A percentile compares a stretch with the other conserved stretches of the same genome.
These are phyloP conservation scores for Echeneis naucrates DNA, from an alignment of 2,797 vertebrate genomes.

Conservation along the genomic window DNA sequence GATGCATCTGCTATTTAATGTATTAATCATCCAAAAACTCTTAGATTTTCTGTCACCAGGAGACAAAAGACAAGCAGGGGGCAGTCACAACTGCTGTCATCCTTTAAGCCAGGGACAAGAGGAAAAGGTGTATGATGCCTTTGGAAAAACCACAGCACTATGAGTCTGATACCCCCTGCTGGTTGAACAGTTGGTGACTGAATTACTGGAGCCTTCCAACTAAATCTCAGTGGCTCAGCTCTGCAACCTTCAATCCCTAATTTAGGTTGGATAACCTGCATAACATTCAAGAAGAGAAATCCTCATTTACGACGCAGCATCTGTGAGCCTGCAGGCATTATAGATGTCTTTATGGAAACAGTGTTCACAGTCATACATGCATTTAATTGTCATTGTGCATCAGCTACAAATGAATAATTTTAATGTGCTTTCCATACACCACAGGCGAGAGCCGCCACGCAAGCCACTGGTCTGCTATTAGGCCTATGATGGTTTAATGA, in stretches of 20 bases:
- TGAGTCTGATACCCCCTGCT: constrained; percentile 70
- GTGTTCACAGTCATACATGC: neutral
- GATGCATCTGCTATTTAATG: too few relatives aligned
- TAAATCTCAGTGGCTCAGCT: neutral
- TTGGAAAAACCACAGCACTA: constrained; percentile 2
- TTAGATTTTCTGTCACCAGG: neutral
- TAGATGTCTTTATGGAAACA: constrained; percentile 21
- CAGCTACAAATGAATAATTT: constrained; percentile 50
- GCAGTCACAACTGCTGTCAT: neutral
- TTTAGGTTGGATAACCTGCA: neutral
- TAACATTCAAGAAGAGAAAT: neutral
- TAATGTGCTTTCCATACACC: constrained; percentile 67
- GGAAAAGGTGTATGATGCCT: neutral
- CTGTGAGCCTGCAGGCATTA: constrained; percentile 12
- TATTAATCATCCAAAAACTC: neutral
- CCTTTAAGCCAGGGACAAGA: neutral
- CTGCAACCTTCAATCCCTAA: neutral
- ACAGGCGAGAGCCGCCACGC: constrained; percentile 43
- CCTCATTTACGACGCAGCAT: neutral
- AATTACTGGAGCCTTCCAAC: neutral
- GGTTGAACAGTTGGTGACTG: constrained; percentile 19
- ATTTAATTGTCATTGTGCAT: constrained; percentile 43
- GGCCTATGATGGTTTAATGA: constrained; percentile 55
- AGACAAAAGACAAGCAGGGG: neutral
- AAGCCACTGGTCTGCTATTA: constrained; percentile 37